A percentile compares a stretch with the other conserved stretches of the same genome.
These are phyloP conservation scores for Caranx ignobilis DNA, from an alignment of 2,113 vertebrate genomes.

Conservation along the genomic window DNA sequence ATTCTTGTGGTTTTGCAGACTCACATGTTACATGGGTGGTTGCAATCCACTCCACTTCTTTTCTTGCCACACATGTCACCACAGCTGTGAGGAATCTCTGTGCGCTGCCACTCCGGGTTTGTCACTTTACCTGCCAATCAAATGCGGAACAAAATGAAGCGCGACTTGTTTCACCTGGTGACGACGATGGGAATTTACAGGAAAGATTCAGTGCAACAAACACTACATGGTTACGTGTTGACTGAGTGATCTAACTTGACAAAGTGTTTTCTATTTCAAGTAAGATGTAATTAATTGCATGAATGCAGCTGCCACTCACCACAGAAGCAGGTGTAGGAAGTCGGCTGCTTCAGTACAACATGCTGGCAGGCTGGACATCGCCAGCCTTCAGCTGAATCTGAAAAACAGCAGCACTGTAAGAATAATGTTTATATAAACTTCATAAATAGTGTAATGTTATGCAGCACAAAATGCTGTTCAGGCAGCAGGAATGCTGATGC, in stretches of 20 bases:
- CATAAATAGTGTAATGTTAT: neutral
- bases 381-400: constrained; percentile 95
- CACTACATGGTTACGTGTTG: neutral
- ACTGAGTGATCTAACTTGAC: neutral
- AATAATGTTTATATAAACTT: neutral
- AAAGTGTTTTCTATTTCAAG: neutral
- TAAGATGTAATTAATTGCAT: neutral
- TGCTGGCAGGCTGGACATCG: constrained; percentile 98
- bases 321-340: constrained; percentile 95
- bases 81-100: constrained; percentile 99
- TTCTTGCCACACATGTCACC: constrained; percentile 98
- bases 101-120: constrained; percentile 97
- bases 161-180: neutral
- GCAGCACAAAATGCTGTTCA: constrained; percentile 9
- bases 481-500: constrained; percentile 29
- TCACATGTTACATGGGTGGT: constrained; percentile 99
- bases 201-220: neutral
- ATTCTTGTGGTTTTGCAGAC: constrained; percentile 40
- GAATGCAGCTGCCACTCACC: constrained; percentile 83
- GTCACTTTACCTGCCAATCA: constrained; percentile 90
- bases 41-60: constrained; percentile 91
- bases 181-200: neutral
- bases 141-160: neutral
- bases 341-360: constrained; percentile 88
- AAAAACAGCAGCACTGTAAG: constrained; percentile 13